A percentile compares a stretch with the other conserved stretches of the same genome.
Conservation (phyloP, 2,888 invertebrate genomes). For the Halictus quadricinctus region DNA sequence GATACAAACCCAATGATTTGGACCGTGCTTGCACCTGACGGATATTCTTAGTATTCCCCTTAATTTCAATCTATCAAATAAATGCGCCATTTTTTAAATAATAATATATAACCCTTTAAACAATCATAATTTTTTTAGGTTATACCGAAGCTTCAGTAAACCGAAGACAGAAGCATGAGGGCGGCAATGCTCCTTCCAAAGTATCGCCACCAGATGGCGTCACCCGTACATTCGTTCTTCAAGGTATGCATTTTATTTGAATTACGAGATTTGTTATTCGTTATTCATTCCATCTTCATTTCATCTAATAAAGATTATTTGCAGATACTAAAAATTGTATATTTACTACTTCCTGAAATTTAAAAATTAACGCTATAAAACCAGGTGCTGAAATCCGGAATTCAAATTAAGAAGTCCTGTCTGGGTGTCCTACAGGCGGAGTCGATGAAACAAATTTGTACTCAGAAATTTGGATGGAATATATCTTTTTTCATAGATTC, state of each 20-base stretch:
- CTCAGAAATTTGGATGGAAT: not conserved
- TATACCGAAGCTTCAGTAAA: not conserved
- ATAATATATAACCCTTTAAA: not conserved
- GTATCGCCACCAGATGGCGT: not conserved
- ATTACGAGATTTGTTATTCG: not conserved
- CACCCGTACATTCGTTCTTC: not conserved
- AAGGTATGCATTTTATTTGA: not conserved
- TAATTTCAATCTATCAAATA: conserved; percentile 65
- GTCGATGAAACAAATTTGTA: not conserved
- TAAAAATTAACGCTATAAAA: not conserved
- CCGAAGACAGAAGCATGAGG: not conserved
- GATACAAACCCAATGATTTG: conserved; percentile 81
- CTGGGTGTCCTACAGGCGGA: not conserved
- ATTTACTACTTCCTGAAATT: not conserved
- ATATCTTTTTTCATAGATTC: too few relatives aligned
- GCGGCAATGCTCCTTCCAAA: conserved; percentile 23
- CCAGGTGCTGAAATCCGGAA: not conserved
- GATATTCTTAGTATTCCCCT: conserved; percentile 60
- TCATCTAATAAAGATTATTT: not conserved
- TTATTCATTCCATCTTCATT: too few relatives aligned
- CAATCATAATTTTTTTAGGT: not conserved
- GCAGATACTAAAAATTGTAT: not conserved
- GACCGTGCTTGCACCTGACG: conserved; percentile 78
- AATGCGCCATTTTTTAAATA: conserved; percentile 66
- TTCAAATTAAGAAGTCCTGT: not conserved